Evolutionary conservation across 2,888 invertebrate species (phyloP).

Genomic region (Papilio gigon): DNA sequence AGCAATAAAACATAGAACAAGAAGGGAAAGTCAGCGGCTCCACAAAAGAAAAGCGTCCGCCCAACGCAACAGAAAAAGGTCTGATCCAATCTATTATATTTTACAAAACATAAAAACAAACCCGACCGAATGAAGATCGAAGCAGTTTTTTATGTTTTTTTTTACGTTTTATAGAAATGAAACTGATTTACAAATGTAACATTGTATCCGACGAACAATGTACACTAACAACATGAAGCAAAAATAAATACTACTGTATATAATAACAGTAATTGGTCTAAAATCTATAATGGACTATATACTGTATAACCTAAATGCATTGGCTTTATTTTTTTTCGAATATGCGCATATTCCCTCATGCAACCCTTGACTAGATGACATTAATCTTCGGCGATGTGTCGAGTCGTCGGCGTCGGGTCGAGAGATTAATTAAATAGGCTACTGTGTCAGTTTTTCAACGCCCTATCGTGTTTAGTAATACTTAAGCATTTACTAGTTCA

Average conservation of each 20-base stretch:
- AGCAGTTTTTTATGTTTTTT: slow-evolving; percentile 22
- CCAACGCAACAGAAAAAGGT: slow-evolving; percentile 34
- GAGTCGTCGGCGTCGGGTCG: slow-evolving; percentile 4
- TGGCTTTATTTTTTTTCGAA: not conserved
- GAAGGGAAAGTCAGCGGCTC: slow-evolving; percentile 33
- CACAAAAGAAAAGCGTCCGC: slow-evolving; percentile 33
- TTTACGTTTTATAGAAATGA: slow-evolving; percentile 12
- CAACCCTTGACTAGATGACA: slow-evolving; percentile 1
- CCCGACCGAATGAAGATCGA: slow-evolving; percentile 27
- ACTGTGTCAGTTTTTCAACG: slow-evolving; percentile 15
- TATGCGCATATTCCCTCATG: slow-evolving; percentile 9
- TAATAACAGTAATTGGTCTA: not conserved
- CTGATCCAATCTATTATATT: slow-evolving; percentile 35
- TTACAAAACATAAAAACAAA: slow-evolving; percentile 29
- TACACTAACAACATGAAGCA: too few species aligned
- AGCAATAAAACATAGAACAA: slow-evolving; percentile 34
- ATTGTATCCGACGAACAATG: too few species aligned
- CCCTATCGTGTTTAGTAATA: slow-evolving; percentile 1
- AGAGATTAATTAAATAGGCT: slow-evolving; percentile 14
- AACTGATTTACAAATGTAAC: slow-evolving; percentile 14
- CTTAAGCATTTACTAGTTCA: not conserved
- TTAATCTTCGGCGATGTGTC: slow-evolving; percentile 16
- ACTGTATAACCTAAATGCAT: not conserved
- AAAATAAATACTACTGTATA: not conserved
- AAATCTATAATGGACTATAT: not conserved